Base-by-base conservation (phyloP, 2,888 invertebrate genomes). In the Sminthurides aquaticus region DNA sequence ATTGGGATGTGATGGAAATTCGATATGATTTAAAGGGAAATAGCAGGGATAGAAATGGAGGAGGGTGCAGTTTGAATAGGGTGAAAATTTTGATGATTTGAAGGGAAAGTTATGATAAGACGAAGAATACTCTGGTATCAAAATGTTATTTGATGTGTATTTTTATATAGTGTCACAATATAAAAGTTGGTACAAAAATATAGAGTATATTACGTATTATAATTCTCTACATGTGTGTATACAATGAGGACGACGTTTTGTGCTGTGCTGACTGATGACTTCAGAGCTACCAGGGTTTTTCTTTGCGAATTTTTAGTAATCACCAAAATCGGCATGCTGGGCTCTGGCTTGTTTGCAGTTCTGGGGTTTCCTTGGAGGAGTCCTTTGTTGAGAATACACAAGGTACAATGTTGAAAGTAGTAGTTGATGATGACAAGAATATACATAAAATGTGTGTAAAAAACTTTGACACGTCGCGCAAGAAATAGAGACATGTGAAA, bases 181-280 rank as follows among this genome's bases (percentile, higher is more conserved):
- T 5, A 52, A 52, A 52, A 52, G 52, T 52, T 52, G 52, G 52
- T 52, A 52, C 52, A 52, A 52, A 52, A 52, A 52, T 52, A 52
- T 34, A 34, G 5, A 34, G 43, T n/a, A 34, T 34, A 5, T 34
- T 34, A 5, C 15, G 15, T 34, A 34, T 15, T 34, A 34, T 15
- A 34, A 11, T 5, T 34, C 8, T 34, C 5, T 34, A 15, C 8
- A 15, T 34, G 43, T 34, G 43, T 34, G 43, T 34, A 34, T 11
- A 34, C 43, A 34, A 34, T 34, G 43, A 34, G 15, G 43, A n/a
- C n/a, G n/a, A n/a, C n/a, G n/a, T n/a, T n/a, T n/a, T n/a, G n/a
- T n/a, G n/a, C n/a, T n/a, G n/a, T n/a, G n/a, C n/a, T n/a, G n/a
- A n/a, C n/a, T n/a, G n/a, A n/a, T n/a, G n/a, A n/a, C n/a, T n/a